phyloP scores from a whole-genome alignment of 2,113 vertebrate genomes.

The Pseudonaja textilis region DNA sequence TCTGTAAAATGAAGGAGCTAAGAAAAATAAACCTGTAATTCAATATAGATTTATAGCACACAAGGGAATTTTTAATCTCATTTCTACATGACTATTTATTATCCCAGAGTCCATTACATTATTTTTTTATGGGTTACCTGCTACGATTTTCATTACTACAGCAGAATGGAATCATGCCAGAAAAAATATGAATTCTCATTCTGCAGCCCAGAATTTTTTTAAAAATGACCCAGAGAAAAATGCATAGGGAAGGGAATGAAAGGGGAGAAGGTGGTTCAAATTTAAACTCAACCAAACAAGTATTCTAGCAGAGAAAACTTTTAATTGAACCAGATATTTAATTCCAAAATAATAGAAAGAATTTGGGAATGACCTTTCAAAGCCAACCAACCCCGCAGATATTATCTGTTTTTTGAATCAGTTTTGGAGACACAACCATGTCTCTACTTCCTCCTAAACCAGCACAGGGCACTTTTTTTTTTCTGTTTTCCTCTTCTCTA shows the following conservation, averaged over 20 bases:
- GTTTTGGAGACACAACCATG: not conserved
- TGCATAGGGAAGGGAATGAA: not conserved
- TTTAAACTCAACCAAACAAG: not conserved
- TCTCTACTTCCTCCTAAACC: not conserved
- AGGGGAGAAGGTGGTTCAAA: not conserved
- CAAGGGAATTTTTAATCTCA: not conserved
- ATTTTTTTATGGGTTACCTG: not conserved
- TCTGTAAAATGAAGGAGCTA: not conserved
- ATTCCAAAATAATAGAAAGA: not conserved
- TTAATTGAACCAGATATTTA: not conserved
- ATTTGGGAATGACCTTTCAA: not conserved
- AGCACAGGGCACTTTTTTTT: not conserved
- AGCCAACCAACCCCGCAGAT: not conserved
- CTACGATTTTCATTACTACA: slow-evolving; percentile 16
- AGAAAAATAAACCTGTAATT: not conserved
- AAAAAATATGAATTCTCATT: not conserved
- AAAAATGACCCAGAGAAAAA: not conserved
- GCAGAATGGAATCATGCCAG: not conserved
- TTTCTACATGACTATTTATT: not conserved
- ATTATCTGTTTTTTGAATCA: not conserved
- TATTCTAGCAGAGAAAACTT: not conserved
- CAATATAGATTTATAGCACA: not conserved
- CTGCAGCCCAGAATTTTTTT: not conserved
- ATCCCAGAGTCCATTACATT: not conserved
- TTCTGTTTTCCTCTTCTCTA: not conserved